Evolutionary conservation across 2,888 invertebrate genomes (phyloP), one percentile per base, ranked within the genome.

Genomic region (Ennomos erosarius): DNA sequence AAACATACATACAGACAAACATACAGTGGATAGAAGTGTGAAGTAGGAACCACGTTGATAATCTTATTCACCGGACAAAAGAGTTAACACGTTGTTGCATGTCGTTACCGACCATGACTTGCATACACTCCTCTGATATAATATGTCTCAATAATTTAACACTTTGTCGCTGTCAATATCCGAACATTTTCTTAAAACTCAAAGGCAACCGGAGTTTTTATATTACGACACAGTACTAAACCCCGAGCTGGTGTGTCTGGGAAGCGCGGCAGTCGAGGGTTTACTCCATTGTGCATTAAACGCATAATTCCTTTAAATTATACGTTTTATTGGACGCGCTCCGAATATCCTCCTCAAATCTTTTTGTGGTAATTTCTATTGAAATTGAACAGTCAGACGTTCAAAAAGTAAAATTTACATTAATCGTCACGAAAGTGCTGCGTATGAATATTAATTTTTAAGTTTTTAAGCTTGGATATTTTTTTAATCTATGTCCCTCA

Each of bases 71-170:
- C 8, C 33, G 39, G n/a, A 53, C 58, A 39, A 49, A 43, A 54
- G 49, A 48, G 38, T 44, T 54, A 59, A 49, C 54, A 48, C 57
- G 47, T 16, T 44, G 52, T 38, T 52, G 53, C 59, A 45, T 54
- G 37, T 54, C 59, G 42, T 59, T 59, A 54, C 33, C 4, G 33
- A 37, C n/a, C 45, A 48, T 59, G 59, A 59, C 59, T 59, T 49
- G 59, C 53, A 37, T 16, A 8, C 12, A 26, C 12, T n/a, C 26
- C 9, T 3, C 13, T 9, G 33, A 9, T 13, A 26, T 6, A 1
- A 26, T 6, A 1, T 26, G 26, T 26, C 26, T 12, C 47, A 36
- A 13, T 1, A 16, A 1, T 26, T 13, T 16, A 16, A 11, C 13
- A 50, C 55, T n/a, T 1, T 49, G 16, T 39, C 50, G 12, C 49